Evolutionary conservation across 2,888 invertebrate species (phyloP).

Genomic region (Morpho deidamia): DNA sequence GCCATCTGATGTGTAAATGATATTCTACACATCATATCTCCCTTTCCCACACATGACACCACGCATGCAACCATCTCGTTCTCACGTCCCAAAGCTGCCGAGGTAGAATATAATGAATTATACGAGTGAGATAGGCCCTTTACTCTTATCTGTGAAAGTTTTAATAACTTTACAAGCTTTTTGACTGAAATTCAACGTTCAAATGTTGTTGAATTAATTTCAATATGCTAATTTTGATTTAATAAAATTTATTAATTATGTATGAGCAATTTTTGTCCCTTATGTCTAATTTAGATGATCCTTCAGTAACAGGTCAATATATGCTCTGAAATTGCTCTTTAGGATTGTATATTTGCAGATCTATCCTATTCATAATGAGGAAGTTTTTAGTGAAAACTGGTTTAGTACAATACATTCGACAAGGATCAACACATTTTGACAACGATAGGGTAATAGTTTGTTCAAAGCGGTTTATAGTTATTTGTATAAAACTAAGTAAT

Average conservation of each 20-base stretch:
- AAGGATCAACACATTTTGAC: no score
- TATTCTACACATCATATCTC: conserved; percentile 35
- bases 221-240: background rate
- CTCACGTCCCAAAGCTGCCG: conserved; percentile 19
- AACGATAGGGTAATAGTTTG: no score
- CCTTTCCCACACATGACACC: conserved; percentile 21
- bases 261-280: no score
- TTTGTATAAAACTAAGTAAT: no score
- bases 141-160: conserved; percentile 3
- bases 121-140: conserved; percentile 4
- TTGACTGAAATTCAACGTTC: background rate
- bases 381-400: no score
- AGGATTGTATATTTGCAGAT: no score
- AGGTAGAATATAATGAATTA: conserved; percentile 17
- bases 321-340: no score
- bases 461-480: no score
- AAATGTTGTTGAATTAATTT: conserved; percentile 2
- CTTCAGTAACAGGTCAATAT: no score
- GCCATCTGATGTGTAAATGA: conserved; percentile 63
- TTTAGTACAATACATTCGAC: no score
- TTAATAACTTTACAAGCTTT: conserved; percentile 3
- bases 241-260: background rate
- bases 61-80: conserved; percentile 21
- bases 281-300: no score
- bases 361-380: no score